These are phyloP conservation scores for Corythornis vintsioides DNA, from an alignment of 2,113 vertebrate genomes.

Conservation along the genomic window DNA sequence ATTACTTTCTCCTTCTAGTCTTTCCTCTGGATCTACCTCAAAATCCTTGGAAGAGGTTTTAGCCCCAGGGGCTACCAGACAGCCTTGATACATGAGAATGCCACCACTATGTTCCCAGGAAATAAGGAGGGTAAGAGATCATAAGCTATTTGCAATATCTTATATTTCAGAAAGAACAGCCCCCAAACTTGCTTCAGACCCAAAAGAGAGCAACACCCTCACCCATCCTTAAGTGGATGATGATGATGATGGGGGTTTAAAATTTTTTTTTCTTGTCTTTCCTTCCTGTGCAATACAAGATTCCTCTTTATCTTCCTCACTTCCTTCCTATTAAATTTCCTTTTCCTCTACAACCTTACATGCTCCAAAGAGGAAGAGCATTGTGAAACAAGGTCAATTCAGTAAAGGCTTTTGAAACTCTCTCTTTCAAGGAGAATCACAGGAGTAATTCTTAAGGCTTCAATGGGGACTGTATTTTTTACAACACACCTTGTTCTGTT, in stretches of 20 bases:
- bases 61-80: background rate
- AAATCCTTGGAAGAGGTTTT: background rate
- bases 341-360: background rate
- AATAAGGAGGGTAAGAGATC: background rate
- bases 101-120: background rate
- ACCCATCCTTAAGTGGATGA: background rate
- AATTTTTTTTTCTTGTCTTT: background rate
- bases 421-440: background rate
- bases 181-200: background rate
- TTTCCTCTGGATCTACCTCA: background rate
- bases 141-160: background rate
- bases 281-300: background rate
- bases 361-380: background rate
- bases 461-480: background rate
- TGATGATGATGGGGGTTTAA: background rate
- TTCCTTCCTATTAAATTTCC: background rate
- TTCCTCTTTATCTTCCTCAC: background rate
- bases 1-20: background rate
- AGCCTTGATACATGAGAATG: background rate
- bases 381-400: conserved; percentile 11
- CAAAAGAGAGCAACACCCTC: background rate
- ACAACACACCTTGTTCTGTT: background rate
- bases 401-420: conserved; percentile 10
- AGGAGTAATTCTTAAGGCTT: background rate
- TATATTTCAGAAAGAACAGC: background rate